Conservation (phyloP, 2,888 invertebrate genomes). For the Chrysodeixis includens region DNA sequence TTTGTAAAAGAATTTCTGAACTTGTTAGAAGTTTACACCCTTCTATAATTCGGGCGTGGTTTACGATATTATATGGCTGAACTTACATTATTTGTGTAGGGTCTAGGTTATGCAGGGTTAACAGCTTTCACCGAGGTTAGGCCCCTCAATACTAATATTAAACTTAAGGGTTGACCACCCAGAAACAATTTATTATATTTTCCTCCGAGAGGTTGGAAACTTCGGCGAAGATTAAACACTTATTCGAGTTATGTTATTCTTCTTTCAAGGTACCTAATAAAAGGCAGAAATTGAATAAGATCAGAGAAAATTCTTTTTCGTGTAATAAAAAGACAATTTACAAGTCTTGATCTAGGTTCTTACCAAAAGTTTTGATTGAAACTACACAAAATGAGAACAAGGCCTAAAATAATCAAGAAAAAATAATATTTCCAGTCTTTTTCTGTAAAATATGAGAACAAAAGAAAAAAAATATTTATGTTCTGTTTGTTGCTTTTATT, state of each 20-base stretch:
- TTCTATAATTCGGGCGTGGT: slow-evolving; percentile 3
- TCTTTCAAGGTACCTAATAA: too few relatives aligned
- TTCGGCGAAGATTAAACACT: background rate
- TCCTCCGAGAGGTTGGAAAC: background rate
- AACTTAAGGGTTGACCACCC: slow-evolving; percentile 3
- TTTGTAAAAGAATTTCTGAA: slow-evolving; percentile 5
- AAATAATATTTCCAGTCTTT: too few relatives aligned
- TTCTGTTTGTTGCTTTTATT: slow-evolving; percentile 25
- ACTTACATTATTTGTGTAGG: slow-evolving; percentile 1
- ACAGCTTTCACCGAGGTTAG: background rate
- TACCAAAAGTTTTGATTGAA: too few relatives aligned
- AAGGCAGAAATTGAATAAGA: too few relatives aligned
- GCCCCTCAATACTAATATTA: slow-evolving; percentile 3
- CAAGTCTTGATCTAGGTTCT: too few relatives aligned
- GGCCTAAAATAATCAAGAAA: too few relatives aligned
- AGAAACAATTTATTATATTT: slow-evolving; percentile 1
- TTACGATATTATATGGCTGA: background rate
- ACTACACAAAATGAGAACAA: too few relatives aligned
- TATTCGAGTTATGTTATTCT: too few relatives aligned
- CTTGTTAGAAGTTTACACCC: slow-evolving; percentile 4
- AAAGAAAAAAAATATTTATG: background rate
- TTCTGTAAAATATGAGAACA: background rate
- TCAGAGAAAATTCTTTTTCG: too few relatives aligned
- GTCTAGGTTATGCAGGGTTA: slow-evolving; percentile 12
- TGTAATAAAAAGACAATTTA: too few relatives aligned